These are phyloP conservation scores for Brachionus koreanus DNA, from an alignment of 1,140 invertebrate species.

Conservation along the genomic window DNA sequence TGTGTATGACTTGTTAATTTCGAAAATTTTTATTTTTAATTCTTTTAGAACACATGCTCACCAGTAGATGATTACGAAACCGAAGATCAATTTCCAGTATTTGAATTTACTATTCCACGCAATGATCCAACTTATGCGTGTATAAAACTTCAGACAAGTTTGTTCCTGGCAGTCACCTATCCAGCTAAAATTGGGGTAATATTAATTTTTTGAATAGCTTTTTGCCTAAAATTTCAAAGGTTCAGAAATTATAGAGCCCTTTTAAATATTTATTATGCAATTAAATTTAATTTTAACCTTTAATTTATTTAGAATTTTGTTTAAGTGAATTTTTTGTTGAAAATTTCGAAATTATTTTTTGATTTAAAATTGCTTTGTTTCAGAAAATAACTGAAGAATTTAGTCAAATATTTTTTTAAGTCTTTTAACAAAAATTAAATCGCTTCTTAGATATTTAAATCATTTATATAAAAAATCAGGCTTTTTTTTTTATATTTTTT, in stretches of 20 bases:
- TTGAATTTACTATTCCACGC: background rate
- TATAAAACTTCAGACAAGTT: background rate
- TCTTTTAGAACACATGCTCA: background rate
- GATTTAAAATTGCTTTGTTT: too few species aligned
- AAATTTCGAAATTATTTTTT: too few species aligned
- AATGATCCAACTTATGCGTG: slow-evolving; percentile 32
- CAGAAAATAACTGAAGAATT: too few species aligned
- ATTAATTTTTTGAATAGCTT: background rate
- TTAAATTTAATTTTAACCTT: background rate
- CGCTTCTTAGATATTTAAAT: too few species aligned
- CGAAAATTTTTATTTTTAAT: background rate
- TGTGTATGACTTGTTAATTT: background rate
- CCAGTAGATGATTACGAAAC: background rate
- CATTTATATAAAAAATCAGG: too few species aligned
- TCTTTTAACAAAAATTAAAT: too few species aligned
- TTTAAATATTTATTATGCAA: background rate
- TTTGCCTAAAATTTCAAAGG: background rate
- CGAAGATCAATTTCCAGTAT: background rate
- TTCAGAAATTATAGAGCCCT: background rate
- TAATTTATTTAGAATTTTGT: too few species aligned
- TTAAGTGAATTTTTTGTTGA: too few species aligned
- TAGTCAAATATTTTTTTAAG: too few species aligned
- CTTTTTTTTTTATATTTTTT: too few species aligned
- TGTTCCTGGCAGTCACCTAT: slow-evolving; percentile 11
- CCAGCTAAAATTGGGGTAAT: background rate